Evolutionary conservation across 2,797 vertebrate genomes (phyloP).

Genomic region (Channallabes apus): DNA sequence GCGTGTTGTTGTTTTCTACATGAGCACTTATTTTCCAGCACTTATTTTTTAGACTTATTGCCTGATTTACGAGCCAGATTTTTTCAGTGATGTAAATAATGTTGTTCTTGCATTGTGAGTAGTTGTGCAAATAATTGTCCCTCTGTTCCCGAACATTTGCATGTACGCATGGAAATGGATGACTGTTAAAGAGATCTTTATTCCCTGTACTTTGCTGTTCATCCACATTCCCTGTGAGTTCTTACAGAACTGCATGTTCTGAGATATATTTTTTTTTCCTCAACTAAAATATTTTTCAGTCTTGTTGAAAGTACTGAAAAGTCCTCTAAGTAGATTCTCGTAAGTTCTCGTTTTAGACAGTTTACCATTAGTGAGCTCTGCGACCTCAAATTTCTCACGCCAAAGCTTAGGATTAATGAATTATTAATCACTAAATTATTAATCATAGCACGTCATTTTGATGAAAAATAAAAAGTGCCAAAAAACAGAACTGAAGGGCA

Average conservation of each 20-base stretch:
- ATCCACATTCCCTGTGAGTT: neutral
- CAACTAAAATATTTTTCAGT: neutral
- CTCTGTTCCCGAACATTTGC: constrained; percentile 6
- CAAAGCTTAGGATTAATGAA: neutral
- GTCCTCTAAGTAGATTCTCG: too few species aligned
- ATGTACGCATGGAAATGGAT: constrained; percentile 1
- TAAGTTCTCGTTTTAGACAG: neutral
- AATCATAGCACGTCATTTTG: neutral
- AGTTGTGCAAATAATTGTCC: neutral
- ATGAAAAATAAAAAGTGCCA: neutral
- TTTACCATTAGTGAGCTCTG: neutral
- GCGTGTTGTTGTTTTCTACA: neutral
- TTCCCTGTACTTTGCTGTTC: constrained; percentile 31
- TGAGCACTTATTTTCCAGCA: neutral
- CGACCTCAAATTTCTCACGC: neutral
- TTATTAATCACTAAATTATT: neutral
- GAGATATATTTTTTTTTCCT: too few species aligned
- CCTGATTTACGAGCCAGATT: constrained; percentile 5
- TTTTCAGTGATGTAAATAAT: neutral
- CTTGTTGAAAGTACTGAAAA: too few species aligned
- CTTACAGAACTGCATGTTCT: neutral
- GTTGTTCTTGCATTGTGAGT: neutral
- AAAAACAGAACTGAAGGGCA: neutral
- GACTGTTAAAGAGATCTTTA: constrained; percentile 35
- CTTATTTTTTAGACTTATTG: neutral